These are phyloP conservation scores for Monodelphis domestica DNA, from an alignment of 2,797 vertebrate species.

Conservation along the genomic window DNA sequence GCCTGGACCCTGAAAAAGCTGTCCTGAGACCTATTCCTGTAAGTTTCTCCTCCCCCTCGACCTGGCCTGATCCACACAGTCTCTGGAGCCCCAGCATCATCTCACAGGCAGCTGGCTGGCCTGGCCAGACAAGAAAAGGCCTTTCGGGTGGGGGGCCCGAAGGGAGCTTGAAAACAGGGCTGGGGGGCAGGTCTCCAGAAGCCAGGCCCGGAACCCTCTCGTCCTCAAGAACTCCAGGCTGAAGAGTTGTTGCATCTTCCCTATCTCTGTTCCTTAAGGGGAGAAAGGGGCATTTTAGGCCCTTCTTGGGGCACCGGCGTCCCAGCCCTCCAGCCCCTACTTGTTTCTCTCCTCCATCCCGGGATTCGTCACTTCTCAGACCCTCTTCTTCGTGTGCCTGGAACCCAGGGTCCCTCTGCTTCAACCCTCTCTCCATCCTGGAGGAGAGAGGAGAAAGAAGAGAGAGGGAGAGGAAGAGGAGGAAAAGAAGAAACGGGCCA, in stretches of 20 bases:
- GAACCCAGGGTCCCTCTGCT: neutral
- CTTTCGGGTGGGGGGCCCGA: neutral
- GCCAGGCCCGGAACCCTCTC: neutral
- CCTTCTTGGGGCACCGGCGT: neutral
- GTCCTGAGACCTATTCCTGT: constrained; percentile 5
- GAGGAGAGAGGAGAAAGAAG: neutral
- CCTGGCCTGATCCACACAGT: too few relatives aligned
- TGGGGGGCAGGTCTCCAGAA: neutral
- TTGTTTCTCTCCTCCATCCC: neutral
- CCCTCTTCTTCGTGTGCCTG: neutral
- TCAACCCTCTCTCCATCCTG: neutral
- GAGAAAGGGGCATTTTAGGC: neutral
- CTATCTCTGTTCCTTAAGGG: neutral
- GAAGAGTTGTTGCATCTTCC: neutral
- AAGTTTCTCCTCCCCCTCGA: constrained; percentile 3
- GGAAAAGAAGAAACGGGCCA: neutral
- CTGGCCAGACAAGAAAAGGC: neutral
- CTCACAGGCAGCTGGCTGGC: neutral
- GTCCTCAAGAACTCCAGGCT: neutral
- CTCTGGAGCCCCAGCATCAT: constrained; percentile 12
- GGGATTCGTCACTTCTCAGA: neutral
- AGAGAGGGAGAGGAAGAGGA: neutral
- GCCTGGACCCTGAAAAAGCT: neutral
- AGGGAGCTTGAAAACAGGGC: neutral
- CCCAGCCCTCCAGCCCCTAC: neutral